These are phyloP conservation scores for Lepidochrysops patricia DNA, from an alignment of 2,888 invertebrate species.

Conservation along the genomic window DNA sequence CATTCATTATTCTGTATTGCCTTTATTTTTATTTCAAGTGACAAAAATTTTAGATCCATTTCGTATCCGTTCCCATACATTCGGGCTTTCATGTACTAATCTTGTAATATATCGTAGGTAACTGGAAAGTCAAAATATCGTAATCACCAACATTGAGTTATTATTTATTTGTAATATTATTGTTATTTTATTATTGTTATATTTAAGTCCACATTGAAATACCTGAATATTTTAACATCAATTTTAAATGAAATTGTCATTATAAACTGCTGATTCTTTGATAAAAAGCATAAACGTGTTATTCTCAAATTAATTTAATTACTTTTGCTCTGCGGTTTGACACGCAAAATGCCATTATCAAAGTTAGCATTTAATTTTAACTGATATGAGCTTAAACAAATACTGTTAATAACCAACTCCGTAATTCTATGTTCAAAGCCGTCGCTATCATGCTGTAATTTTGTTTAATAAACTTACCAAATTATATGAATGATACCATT, in stretches of 20 bases:
- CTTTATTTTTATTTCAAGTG: not conserved
- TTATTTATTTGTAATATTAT: not conserved
- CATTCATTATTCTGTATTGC: not conserved
- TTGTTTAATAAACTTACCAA: constrained; percentile 40
- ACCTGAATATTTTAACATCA: not conserved
- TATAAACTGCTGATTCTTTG: not conserved
- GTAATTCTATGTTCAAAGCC: constrained; percentile 43
- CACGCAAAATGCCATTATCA: constrained; percentile 25
- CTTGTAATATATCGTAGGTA: no score
- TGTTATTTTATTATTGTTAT: not conserved
- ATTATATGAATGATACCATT: constrained; percentile 42
- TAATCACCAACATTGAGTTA: no score
- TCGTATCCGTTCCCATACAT: no score
- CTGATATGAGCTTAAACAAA: constrained; percentile 30
- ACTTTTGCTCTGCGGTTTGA: constrained; percentile 19
- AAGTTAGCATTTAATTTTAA: constrained; percentile 28
- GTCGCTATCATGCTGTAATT: constrained; percentile 36
- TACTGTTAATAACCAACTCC: constrained; percentile 32
- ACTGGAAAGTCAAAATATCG: no score
- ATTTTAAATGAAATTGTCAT: not conserved
- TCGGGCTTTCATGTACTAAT: no score
- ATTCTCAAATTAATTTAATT: constrained; percentile 12
- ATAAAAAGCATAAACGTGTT: constrained; percentile 3
- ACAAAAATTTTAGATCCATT: no score
- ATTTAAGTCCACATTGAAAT: not conserved